Evolutionary conservation across 1,140 invertebrate genomes (phyloP).

Genomic region (Tetragonula clypearis): DNA sequence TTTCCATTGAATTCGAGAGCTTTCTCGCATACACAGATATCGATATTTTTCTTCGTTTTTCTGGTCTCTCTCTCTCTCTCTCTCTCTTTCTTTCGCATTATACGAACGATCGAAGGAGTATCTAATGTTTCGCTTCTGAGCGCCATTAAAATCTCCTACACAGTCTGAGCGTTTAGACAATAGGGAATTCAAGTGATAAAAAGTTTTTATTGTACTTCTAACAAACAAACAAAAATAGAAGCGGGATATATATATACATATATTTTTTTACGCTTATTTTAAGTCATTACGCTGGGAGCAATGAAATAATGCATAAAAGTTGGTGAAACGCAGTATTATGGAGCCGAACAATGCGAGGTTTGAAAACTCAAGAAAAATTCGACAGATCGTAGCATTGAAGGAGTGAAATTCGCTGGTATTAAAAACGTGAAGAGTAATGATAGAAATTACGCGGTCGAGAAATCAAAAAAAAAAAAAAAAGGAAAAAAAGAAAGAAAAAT

Average conservation of each 20-base stretch:
- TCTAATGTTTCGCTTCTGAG: not conserved
- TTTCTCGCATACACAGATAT: constrained; percentile 13
- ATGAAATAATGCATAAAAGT: not conserved
- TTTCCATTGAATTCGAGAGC: constrained; percentile 28
- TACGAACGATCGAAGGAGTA: not conserved
- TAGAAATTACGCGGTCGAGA: too few species aligned
- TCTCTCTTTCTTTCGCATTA: not conserved
- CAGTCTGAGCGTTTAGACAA: not conserved
- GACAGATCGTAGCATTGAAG: too few species aligned
- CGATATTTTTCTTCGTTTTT: not conserved
- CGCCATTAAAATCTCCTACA: not conserved
- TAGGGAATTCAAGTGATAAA: not conserved
- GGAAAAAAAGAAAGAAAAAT: too few species aligned
- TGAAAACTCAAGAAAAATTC: not conserved
- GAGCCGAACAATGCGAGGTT: not conserved
- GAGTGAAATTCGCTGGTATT: too few species aligned
- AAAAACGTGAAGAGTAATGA: too few species aligned
- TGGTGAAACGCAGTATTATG: not conserved
- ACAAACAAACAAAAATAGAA: not conserved
- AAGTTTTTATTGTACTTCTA: not conserved
- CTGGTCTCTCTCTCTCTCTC: not conserved
- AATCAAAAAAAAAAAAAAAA: too few species aligned
- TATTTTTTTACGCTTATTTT: not conserved
- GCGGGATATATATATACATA: not conserved
- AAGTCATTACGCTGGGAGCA: not conserved